These are phyloP conservation scores for Nymphicus hollandicus DNA, from an alignment of 2,113 vertebrate genomes.

Conservation along the genomic window DNA sequence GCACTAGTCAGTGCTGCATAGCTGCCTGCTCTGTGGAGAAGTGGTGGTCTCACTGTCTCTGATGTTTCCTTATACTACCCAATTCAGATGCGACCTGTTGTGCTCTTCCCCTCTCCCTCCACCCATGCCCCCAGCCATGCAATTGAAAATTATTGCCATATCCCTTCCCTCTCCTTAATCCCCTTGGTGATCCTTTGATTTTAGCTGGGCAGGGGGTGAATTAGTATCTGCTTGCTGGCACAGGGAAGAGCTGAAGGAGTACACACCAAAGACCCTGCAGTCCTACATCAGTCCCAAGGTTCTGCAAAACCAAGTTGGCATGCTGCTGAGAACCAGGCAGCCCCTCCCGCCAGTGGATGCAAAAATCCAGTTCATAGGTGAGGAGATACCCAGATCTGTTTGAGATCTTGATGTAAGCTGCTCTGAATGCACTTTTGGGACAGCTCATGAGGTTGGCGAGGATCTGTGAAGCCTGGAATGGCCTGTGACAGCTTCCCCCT, in stretches of 20 bases:
- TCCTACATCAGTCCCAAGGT: constrained; percentile 28
- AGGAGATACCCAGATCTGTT: constrained; percentile 17
- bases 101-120: not conserved
- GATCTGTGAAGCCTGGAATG: not conserved
- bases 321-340: constrained; percentile 63
- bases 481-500: not conserved
- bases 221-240: not conserved
- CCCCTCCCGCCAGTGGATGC: constrained; percentile 71
- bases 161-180: not conserved
- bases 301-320: constrained; percentile 47
- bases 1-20: not conserved
- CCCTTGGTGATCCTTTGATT: not conserved
- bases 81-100: fast-evolving
- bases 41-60: not conserved
- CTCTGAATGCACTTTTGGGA: not conserved
- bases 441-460: not conserved
- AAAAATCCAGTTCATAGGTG: constrained; percentile 86
- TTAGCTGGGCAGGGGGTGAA: not conserved
- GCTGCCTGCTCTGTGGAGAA: not conserved
- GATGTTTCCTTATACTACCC: not conserved
- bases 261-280: constrained; percentile 70
- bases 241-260: constrained; percentile 80
- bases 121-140: not conserved
- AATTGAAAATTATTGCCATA: not conserved
- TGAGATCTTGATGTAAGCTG: not conserved